These are phyloP conservation scores for Cynodonichthys magdalenae DNA, from an alignment of 2,797 vertebrate species.

Conservation along the genomic window DNA sequence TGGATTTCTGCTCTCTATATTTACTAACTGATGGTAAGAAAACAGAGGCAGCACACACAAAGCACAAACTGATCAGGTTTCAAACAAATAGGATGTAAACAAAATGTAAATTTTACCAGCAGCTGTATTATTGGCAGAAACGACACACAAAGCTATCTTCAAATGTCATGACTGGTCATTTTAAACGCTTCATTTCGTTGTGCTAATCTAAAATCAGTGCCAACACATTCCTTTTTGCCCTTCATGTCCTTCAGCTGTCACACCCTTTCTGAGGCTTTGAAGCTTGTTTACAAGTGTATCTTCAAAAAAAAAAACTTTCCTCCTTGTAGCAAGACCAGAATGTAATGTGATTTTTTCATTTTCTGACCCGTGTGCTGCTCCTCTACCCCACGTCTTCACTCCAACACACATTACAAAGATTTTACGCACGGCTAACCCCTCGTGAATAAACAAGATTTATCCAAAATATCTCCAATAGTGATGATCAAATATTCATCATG, in stretches of 20 bases:
- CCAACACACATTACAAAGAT: neutral
- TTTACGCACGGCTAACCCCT: conserved; percentile 6
- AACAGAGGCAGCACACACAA: neutral
- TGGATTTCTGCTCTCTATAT: neutral
- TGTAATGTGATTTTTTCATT: neutral
- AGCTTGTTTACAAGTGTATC: neutral
- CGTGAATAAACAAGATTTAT: conserved; percentile 43
- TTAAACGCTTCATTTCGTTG: neutral
- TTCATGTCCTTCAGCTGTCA: conserved; percentile 4
- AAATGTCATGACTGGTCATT: neutral
- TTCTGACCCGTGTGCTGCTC: neutral
- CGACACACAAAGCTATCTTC: neutral
- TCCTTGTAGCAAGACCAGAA: conserved; percentile 15
- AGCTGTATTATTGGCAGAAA: neutral
- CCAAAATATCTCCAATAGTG: conserved; percentile 5
- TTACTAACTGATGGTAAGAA: neutral
- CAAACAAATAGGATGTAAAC: neutral
- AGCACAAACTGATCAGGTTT: too few species aligned
- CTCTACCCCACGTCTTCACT: neutral
- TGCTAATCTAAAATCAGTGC: conserved; percentile 3
- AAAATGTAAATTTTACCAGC: neutral
- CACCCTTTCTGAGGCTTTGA: neutral
- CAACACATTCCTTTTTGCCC: neutral
- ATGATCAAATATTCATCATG: conserved; percentile 43
- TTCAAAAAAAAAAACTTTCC: conserved; percentile 22